These are phyloP conservation scores for Varanus komodoensis DNA, from an alignment of 2,113 vertebrate genomes.

Conservation along the genomic window DNA sequence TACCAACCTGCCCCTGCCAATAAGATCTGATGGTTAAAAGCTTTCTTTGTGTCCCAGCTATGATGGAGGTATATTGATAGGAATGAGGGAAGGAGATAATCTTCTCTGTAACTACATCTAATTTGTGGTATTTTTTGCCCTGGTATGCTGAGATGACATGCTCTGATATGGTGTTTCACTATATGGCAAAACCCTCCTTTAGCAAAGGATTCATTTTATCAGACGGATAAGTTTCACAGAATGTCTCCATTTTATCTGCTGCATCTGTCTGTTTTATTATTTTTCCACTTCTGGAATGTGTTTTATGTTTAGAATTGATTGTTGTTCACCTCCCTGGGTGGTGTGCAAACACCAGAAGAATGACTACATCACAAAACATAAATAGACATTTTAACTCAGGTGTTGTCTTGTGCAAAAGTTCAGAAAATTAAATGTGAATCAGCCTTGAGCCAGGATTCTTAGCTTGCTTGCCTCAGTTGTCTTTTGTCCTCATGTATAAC, in stretches of 20 bases:
- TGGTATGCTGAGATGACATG: neutral
- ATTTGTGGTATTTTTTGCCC: neutral
- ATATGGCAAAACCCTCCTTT: neutral
- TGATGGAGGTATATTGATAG: neutral
- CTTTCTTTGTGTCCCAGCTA: neutral
- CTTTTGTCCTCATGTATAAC: neutral
- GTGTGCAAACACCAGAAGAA: neutral
- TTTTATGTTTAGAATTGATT: neutral
- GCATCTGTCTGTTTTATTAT: neutral
- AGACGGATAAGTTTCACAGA: neutral
- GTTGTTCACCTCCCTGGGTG: neutral
- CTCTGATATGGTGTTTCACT: neutral
- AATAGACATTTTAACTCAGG: neutral
- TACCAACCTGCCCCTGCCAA: neutral
- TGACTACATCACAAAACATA: neutral
- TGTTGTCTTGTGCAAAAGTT: neutral
- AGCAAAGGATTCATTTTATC: neutral
- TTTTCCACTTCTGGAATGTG: neutral
- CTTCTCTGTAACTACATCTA: neutral
- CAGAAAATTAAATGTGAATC: neutral
- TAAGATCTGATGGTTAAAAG: neutral
- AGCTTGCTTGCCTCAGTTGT: neutral
- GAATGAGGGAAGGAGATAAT: too few species aligned
- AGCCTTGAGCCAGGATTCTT: fast-evolving
- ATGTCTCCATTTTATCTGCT: neutral